Base-by-base conservation (phyloP, 2,113 vertebrate species). In the Corydoras maculifer region DNA sequence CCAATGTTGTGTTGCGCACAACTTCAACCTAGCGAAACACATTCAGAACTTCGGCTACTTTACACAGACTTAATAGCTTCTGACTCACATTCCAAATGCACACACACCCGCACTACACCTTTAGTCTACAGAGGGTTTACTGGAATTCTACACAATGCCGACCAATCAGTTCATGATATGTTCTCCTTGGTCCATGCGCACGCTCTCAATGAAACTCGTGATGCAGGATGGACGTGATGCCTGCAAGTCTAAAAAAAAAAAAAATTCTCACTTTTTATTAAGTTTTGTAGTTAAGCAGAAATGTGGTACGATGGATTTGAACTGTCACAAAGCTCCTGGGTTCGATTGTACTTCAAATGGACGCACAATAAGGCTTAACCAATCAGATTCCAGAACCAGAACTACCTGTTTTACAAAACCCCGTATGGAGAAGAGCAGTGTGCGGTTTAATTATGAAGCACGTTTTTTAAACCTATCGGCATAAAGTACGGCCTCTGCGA, bases 81-180 rank as follows among this genome's bases (percentile, higher is more conserved):
- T 54, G n/a, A 68, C 58, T 9, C 62, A 59, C 71, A 54, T 14
- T 58, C 55, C 53, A 58, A 49, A 65, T 13, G 49, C n/a, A 29
- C 54, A 72, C 35, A 65, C 70, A 65, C 60, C 18, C 48, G 32
- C 60, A 48, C 15, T 69, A 29, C 73, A 57, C 60, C 64, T 69
- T 68, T 12, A 63, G 32, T 68, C 58, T 74, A 72, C 70, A 72
- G 48, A 12, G 62, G 55, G 55, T 15, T 14, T 31, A 51, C 31
- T 14, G 51, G 12, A 18, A 57, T 55, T 53, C 15, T 48, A 7
- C 61, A 57, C n/a, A 65, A 12, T 48, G 30, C 32, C 65, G n/a
- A 18, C 51, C 51, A 63, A 14, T 18, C 62, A 57, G 6, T 14
- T 7, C 13, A 57, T 7, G 5, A 57, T 2, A 13, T n/a, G n/a